phyloP scores from a whole-genome alignment of 2,888 invertebrate genomes.

The Thyatira batis region DNA sequence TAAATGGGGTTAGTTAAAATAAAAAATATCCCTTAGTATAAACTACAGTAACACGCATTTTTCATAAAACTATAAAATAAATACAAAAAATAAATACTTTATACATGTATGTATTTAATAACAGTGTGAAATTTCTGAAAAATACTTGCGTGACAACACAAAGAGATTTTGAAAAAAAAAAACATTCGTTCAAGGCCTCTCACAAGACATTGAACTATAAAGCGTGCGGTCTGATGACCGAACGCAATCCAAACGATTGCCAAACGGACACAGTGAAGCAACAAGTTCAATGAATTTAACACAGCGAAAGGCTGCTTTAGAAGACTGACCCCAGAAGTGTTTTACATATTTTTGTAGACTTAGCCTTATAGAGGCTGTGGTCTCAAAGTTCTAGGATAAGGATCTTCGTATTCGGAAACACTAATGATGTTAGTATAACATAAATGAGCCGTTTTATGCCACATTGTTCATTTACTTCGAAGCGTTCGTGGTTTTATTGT shows the following conservation, averaged over 20 bases:
- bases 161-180: conserved; percentile 29
- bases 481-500: conserved; percentile 26
- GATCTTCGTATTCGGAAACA: background rate
- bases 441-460: background rate
- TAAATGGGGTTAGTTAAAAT: conserved; percentile 10
- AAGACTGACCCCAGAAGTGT: conserved; percentile 3
- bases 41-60: too few species aligned
- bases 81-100: too few species aligned
- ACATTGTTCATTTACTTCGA: background rate
- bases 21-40: too few species aligned
- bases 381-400: background rate
- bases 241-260: conserved; percentile 55
- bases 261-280: conserved; percentile 47
- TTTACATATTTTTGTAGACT: background rate
- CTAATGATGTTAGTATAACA: background rate
- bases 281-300: conserved; percentile 41
- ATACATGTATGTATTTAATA: too few species aligned
- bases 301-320: conserved; percentile 36
- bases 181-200: conserved; percentile 47
- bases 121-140: too few species aligned
- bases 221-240: conserved; percentile 53
- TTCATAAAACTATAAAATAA: too few species aligned
- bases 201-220: conserved; percentile 61
- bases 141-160: conserved; percentile 35
- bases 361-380: background rate